Percentiles rank a stretch among this genome's conserved stretches.
Evolutionary conservation across 2,797 vertebrate genomes (phyloP).

Genomic region (Rhabdophis nuchalis): DNA sequence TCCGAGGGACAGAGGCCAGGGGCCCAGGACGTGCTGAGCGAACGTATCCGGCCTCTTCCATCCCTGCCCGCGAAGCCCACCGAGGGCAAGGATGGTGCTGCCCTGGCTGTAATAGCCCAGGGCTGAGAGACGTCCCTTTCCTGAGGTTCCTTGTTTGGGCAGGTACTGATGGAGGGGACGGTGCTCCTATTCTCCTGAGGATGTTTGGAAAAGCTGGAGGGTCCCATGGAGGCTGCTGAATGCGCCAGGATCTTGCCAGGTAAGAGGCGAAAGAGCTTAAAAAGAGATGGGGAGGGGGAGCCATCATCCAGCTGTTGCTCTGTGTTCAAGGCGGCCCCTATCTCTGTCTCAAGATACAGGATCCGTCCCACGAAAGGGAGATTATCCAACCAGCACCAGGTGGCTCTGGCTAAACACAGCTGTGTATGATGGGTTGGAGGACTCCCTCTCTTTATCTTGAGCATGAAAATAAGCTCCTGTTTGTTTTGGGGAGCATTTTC

Average conservation of each 20-base stretch:
- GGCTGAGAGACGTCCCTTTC: fast-evolving
- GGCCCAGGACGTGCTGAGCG: fast-evolving
- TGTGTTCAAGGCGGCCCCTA: neutral
- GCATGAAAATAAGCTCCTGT: neutral
- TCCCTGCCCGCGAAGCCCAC: neutral
- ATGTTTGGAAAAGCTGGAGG: neutral
- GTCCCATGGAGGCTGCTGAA: neutral
- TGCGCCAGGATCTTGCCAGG: neutral
- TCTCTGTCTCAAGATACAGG: neutral
- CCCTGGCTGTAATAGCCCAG: too few species aligned
- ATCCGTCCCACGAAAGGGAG: neutral
- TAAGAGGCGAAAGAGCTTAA: neutral
- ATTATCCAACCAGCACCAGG: neutral
- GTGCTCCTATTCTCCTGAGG: neutral
- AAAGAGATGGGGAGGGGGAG: neutral
- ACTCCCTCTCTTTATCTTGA: neutral
- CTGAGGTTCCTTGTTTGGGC: neutral
- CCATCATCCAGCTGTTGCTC: neutral
- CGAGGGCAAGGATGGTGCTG: neutral
- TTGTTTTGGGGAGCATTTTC: neutral
- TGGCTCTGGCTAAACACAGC: neutral
- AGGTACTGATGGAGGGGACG: neutral
- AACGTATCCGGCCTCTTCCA: fast-evolving
- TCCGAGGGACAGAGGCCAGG: fast-evolving
- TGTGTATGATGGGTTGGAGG: neutral